phyloP scores from a whole-genome alignment of 2,888 invertebrate species.

The Agonopterix alstromeriana region DNA sequence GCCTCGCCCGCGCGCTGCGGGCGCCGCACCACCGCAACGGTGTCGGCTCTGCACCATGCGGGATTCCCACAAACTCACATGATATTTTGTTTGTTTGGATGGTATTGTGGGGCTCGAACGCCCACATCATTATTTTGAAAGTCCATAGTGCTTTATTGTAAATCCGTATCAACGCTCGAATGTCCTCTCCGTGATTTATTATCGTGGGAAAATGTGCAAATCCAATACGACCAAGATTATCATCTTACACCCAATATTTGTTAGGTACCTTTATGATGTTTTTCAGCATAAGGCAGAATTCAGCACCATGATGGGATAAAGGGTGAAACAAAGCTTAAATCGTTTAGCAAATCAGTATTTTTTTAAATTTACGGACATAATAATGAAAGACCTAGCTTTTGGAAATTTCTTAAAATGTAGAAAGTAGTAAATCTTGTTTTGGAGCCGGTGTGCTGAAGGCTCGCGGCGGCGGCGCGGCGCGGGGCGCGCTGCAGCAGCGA shows the following conservation, averaged over 20 bases:
- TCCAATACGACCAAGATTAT: too few relatives aligned
- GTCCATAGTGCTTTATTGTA: constrained; percentile 63
- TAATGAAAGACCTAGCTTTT: too few relatives aligned
- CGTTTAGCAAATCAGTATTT: too few relatives aligned
- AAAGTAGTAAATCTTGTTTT: not conserved
- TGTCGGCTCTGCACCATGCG: constrained; percentile 43
- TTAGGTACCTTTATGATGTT: too few relatives aligned
- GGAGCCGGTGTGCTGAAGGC: not conserved
- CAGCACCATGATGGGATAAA: too few relatives aligned
- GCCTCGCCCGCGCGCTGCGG: constrained; percentile 31
- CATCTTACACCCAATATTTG: too few relatives aligned
- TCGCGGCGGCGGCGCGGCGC: constrained; percentile 9
- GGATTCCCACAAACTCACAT: constrained; percentile 67
- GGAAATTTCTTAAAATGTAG: too few relatives aligned
- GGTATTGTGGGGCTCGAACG: constrained; percentile 58
- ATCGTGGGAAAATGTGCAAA: constrained; percentile 49
- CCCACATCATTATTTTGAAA: constrained; percentile 73
- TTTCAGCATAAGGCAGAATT: too few relatives aligned
- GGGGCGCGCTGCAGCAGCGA: constrained; percentile 16
- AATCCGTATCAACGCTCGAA: constrained; percentile 66
- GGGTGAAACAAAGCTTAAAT: too few relatives aligned
- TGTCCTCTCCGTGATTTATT: constrained; percentile 68
- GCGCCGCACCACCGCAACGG: constrained; percentile 21
- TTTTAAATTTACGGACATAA: too few relatives aligned
- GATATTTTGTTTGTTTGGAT: constrained; percentile 59